phyloP scores from a whole-genome alignment of 2,113 vertebrate species.

The Hymenochirus boettgeri region DNA sequence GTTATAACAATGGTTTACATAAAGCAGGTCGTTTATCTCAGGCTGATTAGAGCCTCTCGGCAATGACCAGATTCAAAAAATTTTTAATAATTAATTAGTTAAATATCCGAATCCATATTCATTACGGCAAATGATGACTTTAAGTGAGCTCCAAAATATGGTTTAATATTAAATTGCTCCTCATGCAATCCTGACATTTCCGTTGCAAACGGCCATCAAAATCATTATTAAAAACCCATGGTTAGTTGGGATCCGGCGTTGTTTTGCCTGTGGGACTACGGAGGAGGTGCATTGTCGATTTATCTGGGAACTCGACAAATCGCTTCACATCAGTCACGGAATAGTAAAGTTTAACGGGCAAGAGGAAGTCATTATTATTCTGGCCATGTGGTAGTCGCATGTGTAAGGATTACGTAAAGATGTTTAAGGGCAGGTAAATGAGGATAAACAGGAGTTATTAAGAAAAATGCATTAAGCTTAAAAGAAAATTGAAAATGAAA shows the following conservation, averaged over 20 bases:
- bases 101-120: conserved; percentile 22
- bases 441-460: background rate
- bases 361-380: background rate
- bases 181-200: conserved; percentile 30
- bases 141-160: conserved; percentile 32
- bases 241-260: conserved; percentile 18
- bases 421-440: background rate
- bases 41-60: background rate
- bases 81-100: conserved; percentile 22
- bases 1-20: background rate
- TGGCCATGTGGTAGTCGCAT: background rate
- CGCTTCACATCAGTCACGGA: background rate
- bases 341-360: background rate
- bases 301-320: conserved; percentile 3
- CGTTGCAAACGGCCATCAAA: conserved; percentile 7
- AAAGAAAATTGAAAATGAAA: too few relatives aligned
- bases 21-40: background rate
- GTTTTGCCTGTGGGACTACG: background rate
- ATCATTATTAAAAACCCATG: conserved; percentile 38
- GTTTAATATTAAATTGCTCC: conserved; percentile 32
- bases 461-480: background rate
- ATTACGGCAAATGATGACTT: conserved; percentile 14
- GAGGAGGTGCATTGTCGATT: conserved; percentile 24
- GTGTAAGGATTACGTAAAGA: background rate
- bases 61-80: background rate